These are phyloP conservation scores for Sinopyrophorus schimmeli DNA, from an alignment of 2,888 invertebrate species.

Conservation along the genomic window DNA sequence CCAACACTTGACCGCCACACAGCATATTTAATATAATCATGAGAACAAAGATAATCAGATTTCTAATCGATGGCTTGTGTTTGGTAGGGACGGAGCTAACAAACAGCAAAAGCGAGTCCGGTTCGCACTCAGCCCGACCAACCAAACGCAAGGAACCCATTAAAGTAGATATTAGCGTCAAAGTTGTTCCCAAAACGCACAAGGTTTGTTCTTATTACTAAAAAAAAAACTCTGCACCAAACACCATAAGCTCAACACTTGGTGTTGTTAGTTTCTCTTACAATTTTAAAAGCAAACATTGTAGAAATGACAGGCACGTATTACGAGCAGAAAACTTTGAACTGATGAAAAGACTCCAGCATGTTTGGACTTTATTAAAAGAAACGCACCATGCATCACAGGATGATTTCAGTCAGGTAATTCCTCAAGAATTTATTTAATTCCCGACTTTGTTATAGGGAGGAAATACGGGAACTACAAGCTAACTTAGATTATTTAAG, in stretches of 20 bases:
- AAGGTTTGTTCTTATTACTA: slow-evolving; percentile 52
- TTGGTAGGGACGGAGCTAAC: slow-evolving; percentile 54
- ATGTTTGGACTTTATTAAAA: slow-evolving; percentile 65
- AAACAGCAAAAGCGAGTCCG: slow-evolving; percentile 54
- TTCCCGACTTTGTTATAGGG: slow-evolving; percentile 59
- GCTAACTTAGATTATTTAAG: slow-evolving; percentile 73
- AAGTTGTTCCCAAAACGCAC: slow-evolving; percentile 67
- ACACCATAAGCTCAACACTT: not conserved
- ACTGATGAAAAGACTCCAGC: slow-evolving; percentile 64
- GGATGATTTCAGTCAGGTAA: slow-evolving; percentile 42
- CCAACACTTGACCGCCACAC: too few relatives aligned
- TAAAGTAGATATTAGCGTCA: slow-evolving; percentile 78
- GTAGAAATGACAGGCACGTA: slow-evolving; percentile 64
- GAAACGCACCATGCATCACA: slow-evolving; percentile 48
- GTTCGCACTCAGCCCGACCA: slow-evolving; percentile 54
- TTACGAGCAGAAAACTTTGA: slow-evolving; percentile 65
- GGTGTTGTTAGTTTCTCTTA: not conserved
- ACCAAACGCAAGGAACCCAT: slow-evolving; percentile 68
- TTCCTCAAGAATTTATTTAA: slow-evolving; percentile 41
- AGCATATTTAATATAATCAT: too few relatives aligned
- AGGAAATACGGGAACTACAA: slow-evolving; percentile 81
- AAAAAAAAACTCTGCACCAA: not conserved
- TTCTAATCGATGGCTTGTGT: slow-evolving; percentile 47
- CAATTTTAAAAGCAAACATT: slow-evolving; percentile 41
- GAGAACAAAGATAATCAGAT: too few relatives aligned